Evolutionary conservation across 2,797 vertebrate species (phyloP).

Genomic region (Neosilurus hyrtlii): DNA sequence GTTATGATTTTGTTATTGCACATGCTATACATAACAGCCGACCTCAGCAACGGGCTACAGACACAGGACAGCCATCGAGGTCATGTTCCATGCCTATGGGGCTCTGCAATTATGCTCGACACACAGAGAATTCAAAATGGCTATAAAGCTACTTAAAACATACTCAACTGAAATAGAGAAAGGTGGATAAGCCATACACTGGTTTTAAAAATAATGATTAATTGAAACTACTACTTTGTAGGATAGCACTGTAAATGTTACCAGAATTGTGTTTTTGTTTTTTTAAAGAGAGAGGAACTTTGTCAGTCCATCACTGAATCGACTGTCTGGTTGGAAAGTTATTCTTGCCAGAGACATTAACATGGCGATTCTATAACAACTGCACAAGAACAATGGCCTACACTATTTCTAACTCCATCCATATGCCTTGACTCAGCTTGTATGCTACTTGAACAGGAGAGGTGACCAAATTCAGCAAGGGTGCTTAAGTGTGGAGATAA

Average conservation of each 20-base stretch:
- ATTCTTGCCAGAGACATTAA: conserved; percentile 1
- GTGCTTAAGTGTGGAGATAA: conserved; percentile 2
- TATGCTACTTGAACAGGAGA: not conserved
- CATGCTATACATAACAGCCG: too few relatives aligned
- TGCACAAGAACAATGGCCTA: not conserved
- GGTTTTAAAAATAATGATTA: not conserved
- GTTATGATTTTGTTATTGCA: too few relatives aligned
- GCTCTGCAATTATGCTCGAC: not conserved
- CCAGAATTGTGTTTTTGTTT: not conserved
- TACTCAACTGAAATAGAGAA: not conserved
- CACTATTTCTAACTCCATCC: not conserved
- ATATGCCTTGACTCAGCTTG: not conserved
- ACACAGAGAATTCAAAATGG: not conserved
- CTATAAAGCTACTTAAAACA: not conserved
- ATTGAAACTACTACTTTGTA: not conserved
- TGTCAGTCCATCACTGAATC: not conserved
- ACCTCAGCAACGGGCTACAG: too few relatives aligned
- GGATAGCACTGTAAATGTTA: not conserved
- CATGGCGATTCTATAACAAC: not conserved
- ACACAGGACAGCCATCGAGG: too few relatives aligned
- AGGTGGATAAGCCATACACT: not conserved
- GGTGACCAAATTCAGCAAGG: not conserved
- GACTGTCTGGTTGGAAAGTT: not conserved
- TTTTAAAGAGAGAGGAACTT: not conserved
- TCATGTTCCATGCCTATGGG: too few relatives aligned